phyloP scores from a whole-genome alignment of 2,888 invertebrate species.

The Drosophila subsilvestris region DNA sequence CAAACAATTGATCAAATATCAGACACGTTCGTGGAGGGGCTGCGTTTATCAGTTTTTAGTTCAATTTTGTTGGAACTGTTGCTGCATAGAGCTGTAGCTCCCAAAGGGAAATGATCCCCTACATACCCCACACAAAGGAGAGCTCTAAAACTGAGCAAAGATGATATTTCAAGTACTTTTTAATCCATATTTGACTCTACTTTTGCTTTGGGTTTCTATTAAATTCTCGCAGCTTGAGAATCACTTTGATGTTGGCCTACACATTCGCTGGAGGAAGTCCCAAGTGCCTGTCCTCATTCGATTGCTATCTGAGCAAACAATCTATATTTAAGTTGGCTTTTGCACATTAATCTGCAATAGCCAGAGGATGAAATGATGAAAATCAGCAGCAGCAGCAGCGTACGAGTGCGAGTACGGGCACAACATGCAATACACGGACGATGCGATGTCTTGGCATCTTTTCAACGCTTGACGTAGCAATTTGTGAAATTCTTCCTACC shows the following conservation, averaged over 20 bases:
- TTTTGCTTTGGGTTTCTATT: too few species aligned
- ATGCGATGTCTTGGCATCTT: slow-evolving; percentile 66
- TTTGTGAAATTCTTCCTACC: slow-evolving; percentile 73
- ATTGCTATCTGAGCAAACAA: slow-evolving; percentile 21
- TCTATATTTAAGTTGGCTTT: slow-evolving; percentile 31
- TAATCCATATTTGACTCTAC: too few species aligned
- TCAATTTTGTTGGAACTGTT: too few species aligned
- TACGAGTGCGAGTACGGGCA: too few species aligned
- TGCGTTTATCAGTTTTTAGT: too few species aligned
- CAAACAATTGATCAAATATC: slow-evolving; percentile 7
- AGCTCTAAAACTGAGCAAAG: too few species aligned
- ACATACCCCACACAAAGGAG: too few species aligned
- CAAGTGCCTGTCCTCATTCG: slow-evolving; percentile 28
- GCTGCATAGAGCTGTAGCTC: too few species aligned
- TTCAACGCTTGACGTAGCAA: slow-evolving; percentile 75
- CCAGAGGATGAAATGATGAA: slow-evolving; percentile 32
- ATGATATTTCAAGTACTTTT: too few species aligned
- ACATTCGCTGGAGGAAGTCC: neutral
- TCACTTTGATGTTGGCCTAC: neutral
- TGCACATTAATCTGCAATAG: slow-evolving; percentile 31
- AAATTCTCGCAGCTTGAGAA: too few species aligned
- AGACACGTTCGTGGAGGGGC: too few species aligned
- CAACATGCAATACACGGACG: neutral
- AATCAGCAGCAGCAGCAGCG: slow-evolving; percentile 20
- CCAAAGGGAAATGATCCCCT: too few species aligned